Percentiles rank a stretch among this genome's conserved stretches.
These are phyloP conservation scores for Sebastes paucispinis DNA, from an alignment of 2,797 vertebrate species.

Conservation along the genomic window DNA sequence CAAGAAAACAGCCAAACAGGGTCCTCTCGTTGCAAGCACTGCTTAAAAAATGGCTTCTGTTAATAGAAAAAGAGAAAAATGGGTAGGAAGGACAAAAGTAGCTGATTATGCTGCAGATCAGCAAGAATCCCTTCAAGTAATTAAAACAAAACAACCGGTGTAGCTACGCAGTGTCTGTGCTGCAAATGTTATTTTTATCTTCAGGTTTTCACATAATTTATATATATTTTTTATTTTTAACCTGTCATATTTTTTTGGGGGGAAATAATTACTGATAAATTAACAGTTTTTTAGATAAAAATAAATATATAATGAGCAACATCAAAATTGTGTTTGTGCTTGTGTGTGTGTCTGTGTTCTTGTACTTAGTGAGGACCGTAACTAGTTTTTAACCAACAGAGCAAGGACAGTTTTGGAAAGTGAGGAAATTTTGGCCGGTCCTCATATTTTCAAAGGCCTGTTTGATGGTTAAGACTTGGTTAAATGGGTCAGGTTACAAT, in stretches of 20 bases:
- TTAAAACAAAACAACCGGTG: constrained; percentile 14
- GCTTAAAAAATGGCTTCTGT: neutral
- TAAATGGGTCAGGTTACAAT: too few relatives aligned
- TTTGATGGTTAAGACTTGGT: too few relatives aligned
- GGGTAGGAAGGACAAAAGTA: neutral
- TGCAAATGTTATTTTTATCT: constrained; percentile 18
- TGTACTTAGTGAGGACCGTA: neutral
- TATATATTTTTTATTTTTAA: constrained; percentile 7
- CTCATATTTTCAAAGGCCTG: too few relatives aligned
- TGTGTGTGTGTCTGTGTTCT: neutral
- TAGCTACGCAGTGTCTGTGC: neutral
- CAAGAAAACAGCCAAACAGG: neutral
- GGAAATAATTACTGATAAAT: neutral
- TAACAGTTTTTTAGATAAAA: neutral
- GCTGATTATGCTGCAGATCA: constrained; percentile 34
- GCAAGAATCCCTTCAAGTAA: constrained; percentile 19
- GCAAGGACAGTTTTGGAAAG: too few relatives aligned
- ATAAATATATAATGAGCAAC: neutral
- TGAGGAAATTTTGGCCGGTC: too few relatives aligned
- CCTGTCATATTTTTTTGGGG: neutral
- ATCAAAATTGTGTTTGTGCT: neutral
- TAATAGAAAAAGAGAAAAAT: constrained; percentile 12
- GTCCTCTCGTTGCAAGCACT: neutral
- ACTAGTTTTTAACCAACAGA: neutral
- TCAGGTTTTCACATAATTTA: neutral